Conservation (phyloP, 2,797 vertebrate genomes). For the Ctenopoma kingsleyae region DNA sequence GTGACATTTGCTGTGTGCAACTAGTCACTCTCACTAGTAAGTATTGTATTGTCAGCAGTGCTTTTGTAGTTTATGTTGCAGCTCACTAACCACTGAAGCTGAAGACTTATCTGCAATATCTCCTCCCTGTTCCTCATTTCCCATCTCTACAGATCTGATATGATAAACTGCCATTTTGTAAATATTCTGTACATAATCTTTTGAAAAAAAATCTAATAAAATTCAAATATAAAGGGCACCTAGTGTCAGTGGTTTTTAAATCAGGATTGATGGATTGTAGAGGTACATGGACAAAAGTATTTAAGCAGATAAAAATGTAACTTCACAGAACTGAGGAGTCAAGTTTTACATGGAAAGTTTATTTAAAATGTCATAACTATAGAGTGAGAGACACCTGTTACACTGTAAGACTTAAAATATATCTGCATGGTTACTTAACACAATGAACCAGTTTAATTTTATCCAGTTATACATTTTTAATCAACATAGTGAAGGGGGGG, state of each 20-base stretch:
- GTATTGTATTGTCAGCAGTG: conserved; percentile 79
- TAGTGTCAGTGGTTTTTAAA: not conserved
- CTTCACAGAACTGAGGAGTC: not conserved
- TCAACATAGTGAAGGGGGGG: no score
- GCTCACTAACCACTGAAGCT: conserved; percentile 78
- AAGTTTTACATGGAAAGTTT: conserved; percentile 20
- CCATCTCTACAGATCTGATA: conserved; percentile 62
- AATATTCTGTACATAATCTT: conserved; percentile 80
- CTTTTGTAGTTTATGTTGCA: conserved; percentile 80
- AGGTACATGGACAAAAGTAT: not conserved
- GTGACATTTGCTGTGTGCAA: conserved; percentile 71
- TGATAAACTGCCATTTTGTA: conserved; percentile 81
- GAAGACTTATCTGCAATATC: conserved; percentile 63
- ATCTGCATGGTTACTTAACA: not conserved
- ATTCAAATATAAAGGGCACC: conserved; percentile 49
- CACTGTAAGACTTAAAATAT: not conserved
- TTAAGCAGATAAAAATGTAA: not conserved
- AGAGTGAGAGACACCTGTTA: conserved; percentile 36
- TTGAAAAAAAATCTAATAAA: conserved; percentile 75
- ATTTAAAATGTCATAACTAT: conserved; percentile 43
- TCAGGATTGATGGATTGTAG: not conserved
- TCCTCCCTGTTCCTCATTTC: conserved; percentile 17
- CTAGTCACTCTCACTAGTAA: conserved; percentile 77
- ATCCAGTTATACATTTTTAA: no score
- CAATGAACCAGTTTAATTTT: no score